Evolutionary conservation across 2,888 invertebrate genomes (phyloP), one percentile per base, ranked within the genome.

Genomic region (Ectropis crepuscularia): DNA sequence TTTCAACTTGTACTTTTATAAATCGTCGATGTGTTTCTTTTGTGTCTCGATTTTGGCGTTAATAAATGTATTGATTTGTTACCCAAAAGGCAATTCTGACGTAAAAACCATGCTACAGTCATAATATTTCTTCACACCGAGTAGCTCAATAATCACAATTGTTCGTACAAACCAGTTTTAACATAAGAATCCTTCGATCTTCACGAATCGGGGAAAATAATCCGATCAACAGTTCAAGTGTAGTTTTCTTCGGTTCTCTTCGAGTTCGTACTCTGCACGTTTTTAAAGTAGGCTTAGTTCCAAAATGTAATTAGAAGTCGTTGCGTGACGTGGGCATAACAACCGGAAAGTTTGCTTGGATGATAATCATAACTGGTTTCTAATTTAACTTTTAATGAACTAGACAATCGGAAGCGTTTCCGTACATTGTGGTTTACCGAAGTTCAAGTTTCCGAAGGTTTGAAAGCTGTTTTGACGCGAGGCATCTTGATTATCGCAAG

Each of bases 401-500:
- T 67, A 70, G 66, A 72, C 69, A 72, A 69, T 73, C 65, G 65
- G 69, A 69, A 69, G 65, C 61, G 66, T 66, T 71, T 70, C 68
- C 65, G 71, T 67, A 63, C 68, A 67, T 73, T 71, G 67, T 71
- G 71, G 73, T 67, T 71, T 63, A 72, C 70, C 72, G 57, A 72
- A 70, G 65, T 72, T 72, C 70, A 65, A 72, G 68, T 72, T 70
- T 53, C 65, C 62, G 61, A 65, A 67, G 70, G 72, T 68, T 69
- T 55, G 64, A 62, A 63, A 59, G 63, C 67, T 63, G 69, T 71
- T 71, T 69, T 70, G 68, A 68, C 69, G 57, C 69, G 68, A 63
- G 67, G 51, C 67, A 63, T 68, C 67, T 78, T 68, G 74, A 72
- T 78, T 78, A 68, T 75, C 73, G 71, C 67, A 73, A 70, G 77